Conservation (phyloP, 2,113 vertebrate species). For the Vombatus ursinus region DNA sequence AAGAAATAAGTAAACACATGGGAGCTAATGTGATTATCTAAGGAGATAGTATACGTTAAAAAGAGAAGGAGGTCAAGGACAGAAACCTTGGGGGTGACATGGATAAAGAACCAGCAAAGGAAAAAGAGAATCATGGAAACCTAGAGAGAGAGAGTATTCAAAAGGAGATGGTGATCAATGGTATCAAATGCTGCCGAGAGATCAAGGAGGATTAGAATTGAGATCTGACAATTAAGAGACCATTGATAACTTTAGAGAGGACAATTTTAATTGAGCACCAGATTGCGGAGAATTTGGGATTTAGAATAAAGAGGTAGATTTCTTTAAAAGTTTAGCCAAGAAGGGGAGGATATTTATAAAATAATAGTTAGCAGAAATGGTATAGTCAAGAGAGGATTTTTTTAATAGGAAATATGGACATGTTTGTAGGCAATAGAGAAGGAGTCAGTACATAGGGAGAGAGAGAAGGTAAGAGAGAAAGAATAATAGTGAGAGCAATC, state of each 20-base stretch:
- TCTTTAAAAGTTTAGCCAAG: not conserved
- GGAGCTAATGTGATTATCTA: not conserved
- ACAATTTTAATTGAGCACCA: not conserved
- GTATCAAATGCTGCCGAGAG: not conserved
- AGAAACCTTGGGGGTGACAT: not conserved
- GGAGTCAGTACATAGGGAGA: not conserved
- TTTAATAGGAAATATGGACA: not conserved
- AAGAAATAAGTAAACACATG: not conserved
- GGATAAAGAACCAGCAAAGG: not conserved
- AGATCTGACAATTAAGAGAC: not conserved
- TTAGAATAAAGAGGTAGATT: not conserved
- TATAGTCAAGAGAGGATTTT: not conserved
- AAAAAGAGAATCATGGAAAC: not conserved
- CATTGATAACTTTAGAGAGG: not conserved
- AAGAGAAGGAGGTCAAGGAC: not conserved
- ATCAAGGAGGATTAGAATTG: not conserved
- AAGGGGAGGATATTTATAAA: not conserved
- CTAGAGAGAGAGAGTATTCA: not conserved
- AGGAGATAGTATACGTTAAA: not conserved
- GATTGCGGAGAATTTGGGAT: not conserved
- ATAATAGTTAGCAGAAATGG: not conserved
- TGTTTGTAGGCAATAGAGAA: not conserved
- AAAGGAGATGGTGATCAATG: not conserved
- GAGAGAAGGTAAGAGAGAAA: not conserved
- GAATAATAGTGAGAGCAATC: not conserved